Evolutionary conservation across 1,140 invertebrate genomes (phyloP).

Genomic region (Armadillidium nasatum): DNA sequence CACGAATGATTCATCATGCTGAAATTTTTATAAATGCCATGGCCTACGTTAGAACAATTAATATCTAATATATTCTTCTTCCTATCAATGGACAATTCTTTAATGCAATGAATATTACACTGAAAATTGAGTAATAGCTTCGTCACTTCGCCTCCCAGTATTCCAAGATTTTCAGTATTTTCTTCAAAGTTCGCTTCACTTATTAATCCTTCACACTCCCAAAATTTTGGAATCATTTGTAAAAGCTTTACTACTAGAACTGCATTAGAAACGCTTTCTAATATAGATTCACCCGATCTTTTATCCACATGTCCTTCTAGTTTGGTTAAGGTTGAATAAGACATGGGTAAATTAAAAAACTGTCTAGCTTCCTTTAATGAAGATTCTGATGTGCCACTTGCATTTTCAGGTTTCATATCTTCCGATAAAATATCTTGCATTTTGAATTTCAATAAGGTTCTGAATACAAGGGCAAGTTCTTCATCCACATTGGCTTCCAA

Average conservation of each 20-base stretch:
- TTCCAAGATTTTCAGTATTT: background rate
- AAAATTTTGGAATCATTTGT: background rate
- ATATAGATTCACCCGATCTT: background rate
- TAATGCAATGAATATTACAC: background rate
- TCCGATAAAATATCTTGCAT: background rate
- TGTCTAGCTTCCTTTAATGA: background rate
- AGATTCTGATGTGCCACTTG: too few species aligned
- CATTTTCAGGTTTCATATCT: too few species aligned
- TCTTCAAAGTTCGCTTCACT: background rate
- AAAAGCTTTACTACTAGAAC: background rate
- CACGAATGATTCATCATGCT: background rate
- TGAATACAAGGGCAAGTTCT: background rate
- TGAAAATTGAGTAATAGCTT: background rate
- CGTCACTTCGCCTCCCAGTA: background rate
- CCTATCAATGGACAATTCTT: background rate
- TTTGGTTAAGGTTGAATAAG: background rate
- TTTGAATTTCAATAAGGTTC: background rate
- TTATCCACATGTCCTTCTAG: background rate
- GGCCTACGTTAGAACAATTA: background rate
- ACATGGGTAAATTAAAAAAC: background rate
- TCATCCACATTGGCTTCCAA: background rate
- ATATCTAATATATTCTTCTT: background rate
- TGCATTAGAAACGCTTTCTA: background rate
- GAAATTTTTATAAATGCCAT: background rate
- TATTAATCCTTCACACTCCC: background rate